Evolutionary conservation across 1,140 invertebrate genomes (phyloP).

Genomic region (Lerema accius): DNA sequence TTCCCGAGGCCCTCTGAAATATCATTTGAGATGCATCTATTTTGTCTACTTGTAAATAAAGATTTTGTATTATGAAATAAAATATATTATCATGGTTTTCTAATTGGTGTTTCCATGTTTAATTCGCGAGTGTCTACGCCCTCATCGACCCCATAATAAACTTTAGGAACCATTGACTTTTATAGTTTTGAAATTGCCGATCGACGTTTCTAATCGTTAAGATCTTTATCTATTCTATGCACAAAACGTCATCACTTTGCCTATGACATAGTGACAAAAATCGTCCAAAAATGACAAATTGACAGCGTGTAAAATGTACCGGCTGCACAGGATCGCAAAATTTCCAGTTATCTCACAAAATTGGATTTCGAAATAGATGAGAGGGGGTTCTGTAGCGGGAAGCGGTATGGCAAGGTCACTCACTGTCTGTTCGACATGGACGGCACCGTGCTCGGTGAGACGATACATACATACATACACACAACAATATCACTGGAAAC

Average conservation of each 20-base stretch:
- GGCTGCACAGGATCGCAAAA: slow-evolving; percentile 3
- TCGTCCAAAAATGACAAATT: slow-evolving; percentile 1
- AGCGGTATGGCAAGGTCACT: slow-evolving; percentile 49
- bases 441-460: slow-evolving; percentile 58
- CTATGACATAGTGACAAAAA: no score
- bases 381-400: neutral
- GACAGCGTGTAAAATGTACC: neutral
- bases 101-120: slow-evolving; percentile 9
- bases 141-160: no score
- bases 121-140: no score
- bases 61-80: neutral
- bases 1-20: neutral
- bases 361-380: neutral
- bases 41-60: slow-evolving; percentile 1
- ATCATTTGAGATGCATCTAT: neutral
- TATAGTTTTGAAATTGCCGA: no score
- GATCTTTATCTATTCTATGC: no score
- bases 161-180: no score
- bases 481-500: no score
- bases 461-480: no score
- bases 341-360: slow-evolving; percentile 7
- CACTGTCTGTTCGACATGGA: slow-evolving; percentile 67
- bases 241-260: no score
- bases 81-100: neutral
- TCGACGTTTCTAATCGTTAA: no score